These are phyloP conservation scores for Brenthis ino DNA, from an alignment of 2,888 invertebrate genomes.

Conservation along the genomic window DNA sequence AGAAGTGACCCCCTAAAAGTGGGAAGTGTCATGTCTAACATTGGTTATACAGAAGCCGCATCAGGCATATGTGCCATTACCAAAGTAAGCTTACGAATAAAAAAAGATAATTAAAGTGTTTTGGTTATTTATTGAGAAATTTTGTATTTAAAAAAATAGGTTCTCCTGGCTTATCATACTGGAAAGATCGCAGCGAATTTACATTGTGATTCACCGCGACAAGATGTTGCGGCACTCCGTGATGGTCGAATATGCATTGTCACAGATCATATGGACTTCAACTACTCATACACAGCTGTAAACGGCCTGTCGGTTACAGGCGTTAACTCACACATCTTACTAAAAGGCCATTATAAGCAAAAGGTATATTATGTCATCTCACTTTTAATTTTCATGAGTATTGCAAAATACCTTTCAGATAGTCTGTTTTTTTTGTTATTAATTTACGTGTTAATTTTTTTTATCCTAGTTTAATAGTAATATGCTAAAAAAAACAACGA, in stretches of 20 bases:
- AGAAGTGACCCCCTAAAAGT: too few relatives aligned
- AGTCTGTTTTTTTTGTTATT: too few relatives aligned
- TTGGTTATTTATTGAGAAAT: background rate
- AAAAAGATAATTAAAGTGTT: too few relatives aligned
- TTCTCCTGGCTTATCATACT: constrained; percentile 41
- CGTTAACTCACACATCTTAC: constrained; percentile 58
- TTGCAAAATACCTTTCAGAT: too few relatives aligned
- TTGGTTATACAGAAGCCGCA: constrained; percentile 70
- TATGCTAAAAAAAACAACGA: too few relatives aligned
- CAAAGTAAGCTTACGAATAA: constrained; percentile 64
- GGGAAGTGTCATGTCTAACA: constrained; percentile 46
- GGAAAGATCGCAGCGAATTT: too few relatives aligned
- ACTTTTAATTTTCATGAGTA: too few relatives aligned
- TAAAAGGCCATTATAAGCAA: constrained; percentile 57
- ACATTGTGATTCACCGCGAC: constrained; percentile 62
- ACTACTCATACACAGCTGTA: constrained; percentile 70
- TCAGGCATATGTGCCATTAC: constrained; percentile 80
- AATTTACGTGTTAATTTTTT: too few relatives aligned
- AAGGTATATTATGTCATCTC: too few relatives aligned
- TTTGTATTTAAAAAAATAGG: constrained; percentile 51
- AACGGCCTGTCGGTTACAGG: constrained; percentile 64
- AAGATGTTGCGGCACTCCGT: constrained; percentile 72
- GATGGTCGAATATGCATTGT: constrained; percentile 82
- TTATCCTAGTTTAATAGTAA: too few relatives aligned
- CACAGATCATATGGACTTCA: constrained; percentile 78